phyloP scores from a whole-genome alignment of 2,888 invertebrate genomes.

The Aleiodes testaceus region DNA sequence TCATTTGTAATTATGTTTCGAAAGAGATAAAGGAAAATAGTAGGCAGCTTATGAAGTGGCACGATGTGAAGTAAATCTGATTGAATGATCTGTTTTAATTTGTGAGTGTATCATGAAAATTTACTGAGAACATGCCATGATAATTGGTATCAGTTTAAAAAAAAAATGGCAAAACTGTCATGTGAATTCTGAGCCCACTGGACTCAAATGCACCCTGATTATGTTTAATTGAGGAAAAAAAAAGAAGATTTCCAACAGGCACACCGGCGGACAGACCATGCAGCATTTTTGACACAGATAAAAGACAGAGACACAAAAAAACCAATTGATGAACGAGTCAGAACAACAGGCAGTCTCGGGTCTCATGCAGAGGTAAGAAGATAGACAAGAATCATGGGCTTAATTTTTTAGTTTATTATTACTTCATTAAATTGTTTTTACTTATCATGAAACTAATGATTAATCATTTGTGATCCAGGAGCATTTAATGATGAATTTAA shows the following conservation, averaged over 20 bases:
- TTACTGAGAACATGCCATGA: constrained; percentile 29
- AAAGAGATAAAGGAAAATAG: constrained; percentile 1
- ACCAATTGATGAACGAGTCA: not conserved
- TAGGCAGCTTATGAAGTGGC: not conserved
- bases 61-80: not conserved
- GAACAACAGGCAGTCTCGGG: constrained; percentile 9
- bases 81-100: constrained; percentile 10
- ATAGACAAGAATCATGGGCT: constrained; percentile 15
- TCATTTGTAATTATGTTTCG: constrained; percentile 2
- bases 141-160: not conserved
- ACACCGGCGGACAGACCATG: constrained; percentile 54
- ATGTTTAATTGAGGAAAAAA: not conserved
- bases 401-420: constrained; percentile 5
- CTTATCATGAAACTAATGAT: constrained; percentile 1
- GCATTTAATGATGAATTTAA: constrained; percentile 4
- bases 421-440: not conserved
- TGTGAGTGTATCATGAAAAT: not conserved
- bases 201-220: constrained; percentile 21
- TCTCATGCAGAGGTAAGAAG: no score
- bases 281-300: constrained; percentile 37
- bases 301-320: not conserved
- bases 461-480: constrained; percentile 27
- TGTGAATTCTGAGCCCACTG: not conserved
- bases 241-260: constrained; percentile 42
- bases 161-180: not conserved